These are phyloP conservation scores for Microcebus tavaratra DNA, from an alignment of 2,113 vertebrate genomes.

Conservation along the genomic window DNA sequence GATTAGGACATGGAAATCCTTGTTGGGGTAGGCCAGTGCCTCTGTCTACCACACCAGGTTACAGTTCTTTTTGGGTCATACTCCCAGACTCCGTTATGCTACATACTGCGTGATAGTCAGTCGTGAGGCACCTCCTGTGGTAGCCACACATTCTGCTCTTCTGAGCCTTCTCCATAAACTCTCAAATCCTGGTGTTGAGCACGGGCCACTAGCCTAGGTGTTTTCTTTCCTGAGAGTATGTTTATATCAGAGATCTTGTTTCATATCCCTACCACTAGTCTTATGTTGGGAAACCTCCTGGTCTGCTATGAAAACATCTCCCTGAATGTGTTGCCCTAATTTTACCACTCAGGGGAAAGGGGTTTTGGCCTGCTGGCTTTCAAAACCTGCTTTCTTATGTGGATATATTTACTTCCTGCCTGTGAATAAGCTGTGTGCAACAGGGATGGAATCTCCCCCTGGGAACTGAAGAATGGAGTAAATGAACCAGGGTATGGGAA, in stretches of 20 bases:
- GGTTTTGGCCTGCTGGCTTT: background rate
- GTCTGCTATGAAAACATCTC: background rate
- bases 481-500: background rate
- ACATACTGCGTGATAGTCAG: background rate
- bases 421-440: background rate
- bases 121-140: background rate
- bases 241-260: background rate
- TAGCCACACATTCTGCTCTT: background rate
- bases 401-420: background rate
- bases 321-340: fast-evolving
- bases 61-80: background rate
- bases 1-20: background rate
- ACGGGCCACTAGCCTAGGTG: background rate
- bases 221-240: background rate
- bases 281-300: background rate
- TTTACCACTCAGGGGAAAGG: background rate
- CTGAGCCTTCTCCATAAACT: background rate
- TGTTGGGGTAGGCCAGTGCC: background rate
- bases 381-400: background rate
- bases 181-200: background rate
- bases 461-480: background rate
- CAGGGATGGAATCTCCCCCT: background rate
- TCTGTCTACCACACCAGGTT: background rate
- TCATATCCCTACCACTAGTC: background rate
- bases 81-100: background rate